Conservation (phyloP, 2,888 invertebrate genomes). For the Apamea crenata region DNA sequence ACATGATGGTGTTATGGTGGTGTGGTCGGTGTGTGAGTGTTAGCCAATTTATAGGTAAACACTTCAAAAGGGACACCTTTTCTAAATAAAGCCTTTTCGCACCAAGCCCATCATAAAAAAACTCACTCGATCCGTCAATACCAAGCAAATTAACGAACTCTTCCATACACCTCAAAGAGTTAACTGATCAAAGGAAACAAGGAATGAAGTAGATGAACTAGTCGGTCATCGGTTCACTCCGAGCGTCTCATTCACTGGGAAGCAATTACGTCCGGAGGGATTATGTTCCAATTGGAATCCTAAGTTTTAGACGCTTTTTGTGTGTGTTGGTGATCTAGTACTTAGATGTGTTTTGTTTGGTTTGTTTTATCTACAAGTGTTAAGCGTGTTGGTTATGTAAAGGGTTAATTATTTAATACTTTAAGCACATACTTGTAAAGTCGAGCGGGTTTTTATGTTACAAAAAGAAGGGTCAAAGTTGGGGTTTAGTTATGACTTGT, state of each 20-base stretch:
- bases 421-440: too few relatives aligned
- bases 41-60: not conserved
- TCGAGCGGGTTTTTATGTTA: not conserved
- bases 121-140: constrained; percentile 6
- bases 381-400: not conserved
- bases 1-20: too few relatives aligned
- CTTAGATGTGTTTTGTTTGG: not conserved
- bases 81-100: not conserved
- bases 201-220: constrained; percentile 48
- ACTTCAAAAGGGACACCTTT: not conserved
- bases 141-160: constrained; percentile 31
- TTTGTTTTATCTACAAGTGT: not conserved
- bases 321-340: constrained; percentile 21
- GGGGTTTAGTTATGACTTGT: not conserved
- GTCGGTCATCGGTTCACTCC: constrained; percentile 48
- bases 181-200: constrained; percentile 45
- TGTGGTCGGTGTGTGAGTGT: too few relatives aligned
- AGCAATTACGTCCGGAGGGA: constrained; percentile 55
- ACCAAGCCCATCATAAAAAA: constrained; percentile 8
- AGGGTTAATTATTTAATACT: too few relatives aligned
- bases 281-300: constrained; percentile 43
- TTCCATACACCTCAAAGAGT: constrained; percentile 2
- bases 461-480: not conserved
- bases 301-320: constrained; percentile 18
- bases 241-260: constrained; percentile 44